Conservation (phyloP, 2,797 vertebrate genomes). For the Falco peregrinus region DNA sequence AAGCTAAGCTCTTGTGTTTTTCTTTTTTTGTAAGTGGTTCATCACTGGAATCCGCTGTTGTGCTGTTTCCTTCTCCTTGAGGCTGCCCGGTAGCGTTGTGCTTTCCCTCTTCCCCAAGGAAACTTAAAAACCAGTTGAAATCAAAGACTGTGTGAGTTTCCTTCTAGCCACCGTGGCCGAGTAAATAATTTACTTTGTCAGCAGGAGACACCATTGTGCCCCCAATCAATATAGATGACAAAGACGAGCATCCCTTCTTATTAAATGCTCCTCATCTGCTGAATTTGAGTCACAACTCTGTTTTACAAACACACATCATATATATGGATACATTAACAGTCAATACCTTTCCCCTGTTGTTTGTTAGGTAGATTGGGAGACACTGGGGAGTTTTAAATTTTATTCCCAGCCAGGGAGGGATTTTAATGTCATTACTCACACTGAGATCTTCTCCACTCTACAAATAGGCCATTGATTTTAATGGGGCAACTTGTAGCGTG, state of each 20-base stretch:
- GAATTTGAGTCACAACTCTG: background rate
- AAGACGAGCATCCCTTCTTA: background rate
- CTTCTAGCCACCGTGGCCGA: background rate
- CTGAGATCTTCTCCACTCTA: background rate
- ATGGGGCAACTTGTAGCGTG: background rate
- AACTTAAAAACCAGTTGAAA: background rate
- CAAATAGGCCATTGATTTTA: constrained; percentile 36
- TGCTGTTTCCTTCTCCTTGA: background rate
- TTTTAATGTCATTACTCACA: constrained; percentile 3
- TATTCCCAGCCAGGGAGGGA: constrained; percentile 1
- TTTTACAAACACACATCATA: background rate
- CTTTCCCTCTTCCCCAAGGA: background rate
- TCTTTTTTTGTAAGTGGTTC: background rate
- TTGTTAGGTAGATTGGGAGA: constrained; percentile 11
- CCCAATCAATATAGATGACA: background rate
- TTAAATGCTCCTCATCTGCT: background rate
- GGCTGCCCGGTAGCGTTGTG: accelerated
- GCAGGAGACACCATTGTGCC: constrained; percentile 1
- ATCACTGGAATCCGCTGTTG: background rate
- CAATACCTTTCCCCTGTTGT: background rate
- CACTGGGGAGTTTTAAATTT: background rate
- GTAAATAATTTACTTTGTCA: background rate
- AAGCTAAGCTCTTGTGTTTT: background rate
- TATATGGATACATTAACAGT: background rate
- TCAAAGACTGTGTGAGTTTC: background rate